Evolutionary conservation across 2,113 vertebrate genomes (phyloP), one percentile per base, ranked within the genome.

Genomic region (Dicrurus megarhynchus): DNA sequence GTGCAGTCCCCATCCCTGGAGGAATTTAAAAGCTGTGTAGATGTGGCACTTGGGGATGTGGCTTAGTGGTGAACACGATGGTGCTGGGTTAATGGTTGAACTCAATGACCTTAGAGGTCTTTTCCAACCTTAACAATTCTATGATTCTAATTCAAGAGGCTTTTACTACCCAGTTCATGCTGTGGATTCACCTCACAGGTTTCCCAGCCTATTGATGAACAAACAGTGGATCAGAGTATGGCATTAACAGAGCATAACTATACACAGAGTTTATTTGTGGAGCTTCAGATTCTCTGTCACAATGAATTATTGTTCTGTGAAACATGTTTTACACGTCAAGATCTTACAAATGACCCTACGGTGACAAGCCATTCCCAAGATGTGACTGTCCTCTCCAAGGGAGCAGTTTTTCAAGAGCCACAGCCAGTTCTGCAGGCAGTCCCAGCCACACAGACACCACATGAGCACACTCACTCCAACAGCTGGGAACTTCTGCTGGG

Each of bases 321-420:
- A 87, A 67, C 23, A 61, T 0, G 0, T 47, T 52, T 8, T 60
- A 20, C 15, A 5, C 10, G 39, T 47, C 35, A 47, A 42, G 35
- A 50, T 33, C 21, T 83, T 21, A 60, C 47, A 92, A 3, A 24
- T 24, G 52, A 75, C 63, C 65, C 32, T 7, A 33, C 0, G 0
- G 44, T 50, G 80, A 83, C 33, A 65, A 68, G 67, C 41, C 74
- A 50, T 20, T 20, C 63, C 49, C 50, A 39, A 44, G n/a, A 41
- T 24, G 50, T 18, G 41, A 13, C 37, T 53, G 32, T 79, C 39
- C 35, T 50, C 52, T 70, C 42, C 52, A 59, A 5, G 46, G n/a
- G 33, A 86, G 46, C 41, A 73, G 67, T 32, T 65, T 55, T 90
- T 32, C 75, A 79, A 63, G 47, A 88, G n/a, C 19, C 76, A 52